Evolutionary conservation across 1,140 invertebrate species (phyloP), one percentile per base, ranked within the genome.

Genomic region (Uloborus diversus): DNA sequence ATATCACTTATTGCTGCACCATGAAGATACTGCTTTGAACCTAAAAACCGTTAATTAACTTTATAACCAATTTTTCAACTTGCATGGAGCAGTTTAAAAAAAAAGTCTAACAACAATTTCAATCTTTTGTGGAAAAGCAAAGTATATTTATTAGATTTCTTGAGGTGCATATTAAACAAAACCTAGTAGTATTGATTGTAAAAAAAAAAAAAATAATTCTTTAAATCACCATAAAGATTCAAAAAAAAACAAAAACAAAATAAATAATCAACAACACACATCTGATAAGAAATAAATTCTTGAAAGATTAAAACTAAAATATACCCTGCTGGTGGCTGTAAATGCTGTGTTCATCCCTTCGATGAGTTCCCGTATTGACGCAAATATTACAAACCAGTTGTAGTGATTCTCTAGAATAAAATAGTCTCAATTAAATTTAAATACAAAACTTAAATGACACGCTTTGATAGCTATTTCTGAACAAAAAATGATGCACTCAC

Each of bases 1-100:
- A 93, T 91, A 84, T 89, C 89, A 57, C 89, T 89, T 81, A 91
- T 91, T 81, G 88, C 88, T 27, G 85, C 81, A 20, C 70, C 81
- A 51, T 61, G 65, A 2, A 80, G 13, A 27, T 81, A 79, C 7
- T 83, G 81, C 30, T 81, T 81, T 37, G 79, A 49, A 9, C 81
- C 82, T 82, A 65, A 42, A 62, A 33, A 27, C 37, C 37, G 17
- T 42, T 42, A 13, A 42, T 42, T 42, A 42, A n/a, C n/a, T n/a
- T n/a, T n/a, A n/a, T n/a, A n/a, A n/a, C n/a, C n/a, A n/a, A n/a
- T n/a, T n/a, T n/a, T n/a, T n/a, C n/a, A n/a, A n/a, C n/a, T n/a
- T n/a, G n/a, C n/a, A n/a, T n/a, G n/a, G n/a, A n/a, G n/a, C n/a
- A n/a, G n/a, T n/a, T n/a, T n/a, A n/a, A n/a, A n/a, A n/a, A n/a